These are phyloP conservation scores for Ectemnius cavifrons DNA, from an alignment of 2,888 invertebrate species.

Conservation along the genomic window DNA sequence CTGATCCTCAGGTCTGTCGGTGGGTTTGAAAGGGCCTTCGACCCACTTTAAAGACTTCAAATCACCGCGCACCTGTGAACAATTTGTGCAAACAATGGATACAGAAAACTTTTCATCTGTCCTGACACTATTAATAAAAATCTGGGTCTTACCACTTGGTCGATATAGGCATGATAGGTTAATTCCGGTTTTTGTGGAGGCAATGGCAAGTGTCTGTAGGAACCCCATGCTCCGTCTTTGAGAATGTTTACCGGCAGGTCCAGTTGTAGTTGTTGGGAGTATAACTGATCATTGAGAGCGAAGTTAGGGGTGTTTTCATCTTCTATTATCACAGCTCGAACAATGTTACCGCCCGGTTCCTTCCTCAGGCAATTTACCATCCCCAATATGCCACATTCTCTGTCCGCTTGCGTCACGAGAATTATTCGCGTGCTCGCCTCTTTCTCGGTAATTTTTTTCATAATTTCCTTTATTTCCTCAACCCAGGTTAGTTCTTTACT, in stretches of 20 bases:
- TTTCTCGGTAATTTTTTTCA: constrained; percentile 74
- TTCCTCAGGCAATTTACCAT: constrained; percentile 91
- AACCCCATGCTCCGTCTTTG: constrained; percentile 84
- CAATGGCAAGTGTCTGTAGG: constrained; percentile 89
- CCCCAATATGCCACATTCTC: constrained; percentile 88
- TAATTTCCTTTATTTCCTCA: constrained; percentile 66
- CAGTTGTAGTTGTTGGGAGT: constrained; percentile 83
- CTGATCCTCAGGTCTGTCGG: constrained; percentile 56
- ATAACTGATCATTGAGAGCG: constrained; percentile 82
- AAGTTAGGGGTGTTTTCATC: constrained; percentile 83
- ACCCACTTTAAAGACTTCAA: constrained; percentile 92
- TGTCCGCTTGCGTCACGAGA: constrained; percentile 84
- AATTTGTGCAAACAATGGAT: no score
- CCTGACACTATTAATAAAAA: no score
- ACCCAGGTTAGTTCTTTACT: constrained; percentile 76
- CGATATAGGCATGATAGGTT: constrained; percentile 86
- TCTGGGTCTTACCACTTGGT: constrained; percentile 79
- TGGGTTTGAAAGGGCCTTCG: constrained; percentile 81
- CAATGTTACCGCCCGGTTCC: constrained; percentile 84
- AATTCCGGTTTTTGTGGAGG: constrained; percentile 78
- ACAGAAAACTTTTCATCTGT: no score
- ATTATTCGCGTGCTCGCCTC: constrained; percentile 80
- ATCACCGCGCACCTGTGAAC: constrained; percentile 85
- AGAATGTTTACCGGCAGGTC: constrained; percentile 89
- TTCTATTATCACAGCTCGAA: constrained; percentile 82